phyloP scores from a whole-genome alignment of 1,140 invertebrate genomes.

The Planococcus citri region DNA sequence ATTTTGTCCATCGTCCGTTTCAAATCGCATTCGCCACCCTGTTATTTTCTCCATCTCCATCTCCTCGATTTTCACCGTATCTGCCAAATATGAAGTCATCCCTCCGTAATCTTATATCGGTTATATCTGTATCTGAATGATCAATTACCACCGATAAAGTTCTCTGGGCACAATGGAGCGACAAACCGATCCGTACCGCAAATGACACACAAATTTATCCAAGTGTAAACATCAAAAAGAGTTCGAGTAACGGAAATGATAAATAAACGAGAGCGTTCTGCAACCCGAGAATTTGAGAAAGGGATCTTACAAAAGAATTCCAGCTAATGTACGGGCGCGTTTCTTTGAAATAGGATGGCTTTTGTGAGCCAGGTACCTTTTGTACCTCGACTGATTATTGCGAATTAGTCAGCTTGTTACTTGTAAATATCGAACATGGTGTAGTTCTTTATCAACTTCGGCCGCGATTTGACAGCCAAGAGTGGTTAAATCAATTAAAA shows the following conservation, averaged over 20 bases:
- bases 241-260: neutral
- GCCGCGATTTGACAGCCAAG: no score
- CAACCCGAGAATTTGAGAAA: neutral
- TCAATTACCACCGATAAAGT: no score
- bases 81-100: no score
- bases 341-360: neutral
- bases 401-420: neutral
- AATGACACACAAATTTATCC: slow-evolving; percentile 3
- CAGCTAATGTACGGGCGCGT: neutral
- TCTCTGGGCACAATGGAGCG: neutral
- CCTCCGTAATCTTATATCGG: no score
- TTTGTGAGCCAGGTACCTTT: neutral
- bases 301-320: neutral
- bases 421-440: no score
- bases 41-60: no score
- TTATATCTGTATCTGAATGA: no score
- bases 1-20: no score
- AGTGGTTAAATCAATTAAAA: no score
- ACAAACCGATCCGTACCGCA: neutral
- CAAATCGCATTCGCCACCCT: no score
- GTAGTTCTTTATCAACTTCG: no score
- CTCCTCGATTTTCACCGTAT: no score
- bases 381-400: neutral
- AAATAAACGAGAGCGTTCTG: neutral
- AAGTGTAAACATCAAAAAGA: neutral